These are phyloP conservation scores for Guaruba guarouba DNA, from an alignment of 2,113 vertebrate genomes.

Conservation along the genomic window DNA sequence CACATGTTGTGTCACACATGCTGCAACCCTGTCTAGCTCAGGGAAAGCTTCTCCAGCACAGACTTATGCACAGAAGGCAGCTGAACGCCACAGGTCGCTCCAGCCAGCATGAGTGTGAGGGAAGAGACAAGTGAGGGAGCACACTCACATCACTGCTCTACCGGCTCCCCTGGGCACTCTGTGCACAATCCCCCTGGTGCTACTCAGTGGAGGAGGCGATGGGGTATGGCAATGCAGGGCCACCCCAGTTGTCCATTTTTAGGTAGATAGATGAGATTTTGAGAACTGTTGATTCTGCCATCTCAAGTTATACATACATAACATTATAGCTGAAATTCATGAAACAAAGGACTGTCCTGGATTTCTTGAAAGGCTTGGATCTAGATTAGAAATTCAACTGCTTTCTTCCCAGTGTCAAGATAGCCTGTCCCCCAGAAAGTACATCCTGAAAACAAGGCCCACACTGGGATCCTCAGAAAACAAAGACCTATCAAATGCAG, in stretches of 20 bases:
- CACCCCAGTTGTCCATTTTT: background rate
- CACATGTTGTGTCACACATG: background rate
- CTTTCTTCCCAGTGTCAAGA: accelerated
- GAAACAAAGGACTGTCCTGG: background rate
- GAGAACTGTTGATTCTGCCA: background rate
- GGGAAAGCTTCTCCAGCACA: background rate
- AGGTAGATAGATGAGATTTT: background rate
- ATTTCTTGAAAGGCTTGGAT: background rate
- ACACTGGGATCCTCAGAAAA: background rate
- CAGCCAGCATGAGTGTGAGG: background rate
- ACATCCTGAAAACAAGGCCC: background rate
- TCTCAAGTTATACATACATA: background rate
- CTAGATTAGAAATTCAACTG: background rate
- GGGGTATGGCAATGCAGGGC: background rate
- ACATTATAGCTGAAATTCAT: background rate
- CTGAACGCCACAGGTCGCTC: accelerated
- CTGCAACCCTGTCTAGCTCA: background rate
- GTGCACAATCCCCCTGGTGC: too few relatives aligned
- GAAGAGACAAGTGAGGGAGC: background rate
- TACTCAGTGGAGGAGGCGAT: accelerated
- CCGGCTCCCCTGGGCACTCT: background rate
- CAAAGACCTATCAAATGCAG: background rate
- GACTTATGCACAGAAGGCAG: background rate
- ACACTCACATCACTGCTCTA: background rate
- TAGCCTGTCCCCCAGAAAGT: background rate